Base-by-base conservation (phyloP, 2,113 vertebrate genomes). In the Naja naja region DNA sequence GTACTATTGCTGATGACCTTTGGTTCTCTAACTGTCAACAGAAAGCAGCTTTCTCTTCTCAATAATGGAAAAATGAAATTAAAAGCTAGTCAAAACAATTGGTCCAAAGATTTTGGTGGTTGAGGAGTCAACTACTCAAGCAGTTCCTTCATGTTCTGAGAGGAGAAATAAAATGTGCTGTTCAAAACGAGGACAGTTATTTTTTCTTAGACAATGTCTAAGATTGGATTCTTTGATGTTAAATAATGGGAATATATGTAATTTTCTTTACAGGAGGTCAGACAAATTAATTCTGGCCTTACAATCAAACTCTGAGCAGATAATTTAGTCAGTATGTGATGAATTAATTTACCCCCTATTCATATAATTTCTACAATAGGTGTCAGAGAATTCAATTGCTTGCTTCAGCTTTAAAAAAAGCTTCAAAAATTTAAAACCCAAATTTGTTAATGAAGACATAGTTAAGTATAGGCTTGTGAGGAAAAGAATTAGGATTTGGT, bases 301-400 rank as follows among this genome's bases (percentile, higher is more conserved):
- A 89, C 30, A 90, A 87, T 86, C 92, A 89, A 89, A 92, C 88
- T 92, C 69, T 90, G 92, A 86, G 12, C 90, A 64, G 27, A 90
- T 93, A 93, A 90, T 90, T 86, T 52, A 86, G 54, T 86, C 55
- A 39, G n/a, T 39, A 18, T 90, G 43, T 90, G 74, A 90, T 60
- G 88, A 90, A 93, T 90, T 93, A 93, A 93, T 93, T 90, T 93
- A 93, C 54, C 74, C 60, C 54, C 43, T 52, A 30, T 52, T 74
- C 43, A 86, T 60, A 74, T 45, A 47, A 86, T 90, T 90, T 90
- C n/a, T 85, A 49, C 89, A 58, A 60, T 49, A 86, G 12, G 30
- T 93, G 85, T 60, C 20, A 93, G 55, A 55, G 22, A 30, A 89
- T n/a, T 85, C 49, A 56, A 2, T 85, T 56, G 39, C 16, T 89